These are phyloP conservation scores for Drosophila sechellia DNA, from an alignment of 1,140 invertebrate genomes.

Conservation along the genomic window DNA sequence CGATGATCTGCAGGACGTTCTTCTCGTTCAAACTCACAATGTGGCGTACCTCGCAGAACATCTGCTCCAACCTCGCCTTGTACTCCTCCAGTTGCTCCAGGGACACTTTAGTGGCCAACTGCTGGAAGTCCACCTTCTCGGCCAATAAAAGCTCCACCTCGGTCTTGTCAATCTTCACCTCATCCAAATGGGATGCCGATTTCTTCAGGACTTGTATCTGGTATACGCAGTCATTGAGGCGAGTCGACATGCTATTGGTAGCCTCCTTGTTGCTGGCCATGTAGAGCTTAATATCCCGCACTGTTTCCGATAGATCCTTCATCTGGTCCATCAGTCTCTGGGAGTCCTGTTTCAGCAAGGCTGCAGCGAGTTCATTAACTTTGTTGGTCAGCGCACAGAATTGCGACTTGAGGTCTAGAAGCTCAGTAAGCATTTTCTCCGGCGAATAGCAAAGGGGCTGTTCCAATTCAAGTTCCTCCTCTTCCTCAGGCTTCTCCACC, in stretches of 20 bases:
- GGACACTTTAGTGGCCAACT: conserved; percentile 89
- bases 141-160: conserved; percentile 89
- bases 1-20: conserved; percentile 87
- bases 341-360: conserved; percentile 60
- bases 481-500: conserved; percentile 48
- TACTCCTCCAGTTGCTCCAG: conserved; percentile 89
- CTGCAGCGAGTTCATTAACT: conserved; percentile 66
- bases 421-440: conserved; percentile 62
- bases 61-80: conserved; percentile 87
- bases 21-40: conserved; percentile 88
- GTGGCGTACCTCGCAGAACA: conserved; percentile 87
- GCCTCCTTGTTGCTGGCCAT: conserved; percentile 34
- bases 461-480: conserved; percentile 51
- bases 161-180: conserved; percentile 87
- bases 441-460: conserved; percentile 64
- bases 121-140: conserved; percentile 89
- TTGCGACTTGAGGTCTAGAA: conserved; percentile 67
- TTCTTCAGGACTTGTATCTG: conserved; percentile 47
- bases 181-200: conserved; percentile 45
- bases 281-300: conserved; percentile 52
- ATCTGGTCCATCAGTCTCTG: conserved; percentile 54
- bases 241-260: conserved; percentile 12
- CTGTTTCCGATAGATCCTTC: conserved; percentile 47
- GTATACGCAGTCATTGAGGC: conserved; percentile 9
- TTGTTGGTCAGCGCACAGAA: conserved; percentile 71